Base-by-base conservation (phyloP, 1,140 invertebrate genomes). In the Potamilus streckersoni region DNA sequence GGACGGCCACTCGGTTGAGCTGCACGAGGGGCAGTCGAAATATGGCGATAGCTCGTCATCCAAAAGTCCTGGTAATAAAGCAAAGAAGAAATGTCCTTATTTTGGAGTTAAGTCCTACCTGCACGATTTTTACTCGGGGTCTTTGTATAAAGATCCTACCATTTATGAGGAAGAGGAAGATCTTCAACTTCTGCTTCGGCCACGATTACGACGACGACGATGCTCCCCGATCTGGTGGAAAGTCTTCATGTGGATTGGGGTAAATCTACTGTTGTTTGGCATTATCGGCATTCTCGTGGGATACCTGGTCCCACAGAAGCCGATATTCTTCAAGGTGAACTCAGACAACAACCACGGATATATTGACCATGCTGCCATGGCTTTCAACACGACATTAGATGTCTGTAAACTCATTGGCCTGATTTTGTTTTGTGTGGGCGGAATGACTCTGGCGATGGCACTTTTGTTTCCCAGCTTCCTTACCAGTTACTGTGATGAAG, bases 341-440 rank as follows among this genome's bases (percentile, higher is more conserved):
- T 87, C 91, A 70, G 76, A 74, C n/a, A 76, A 79, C 60, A 84
- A 83, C 27, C 82, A 91, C 38, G 90, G 90, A 60, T 88, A 92
- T 63, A 82, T 92, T 17, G 91, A 92, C 85, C 84, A 87, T 19
- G 83, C 80, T 63, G 91, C 91, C 13, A 83, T 90, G 38, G 74
- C 83, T 19, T 92, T 91, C 84, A 92, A 92, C 85, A 84, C 87
- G n/a, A 90, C 90, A 49, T 82, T 92, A 65, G 91, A 92, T 79
- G 82, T 89, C 69, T 91, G 90, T 80, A 92, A 92, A 78, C 83
- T 92, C 11, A 86, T 91, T 59, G 92, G 92, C 2, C 83, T 92
- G 23, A 87, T 90, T 5, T 78, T 91, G 13, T 92, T 92, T 83
- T 92, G 91, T 80, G 79, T 89, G 17, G 92, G 92, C n/a, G 91